A percentile compares a stretch with the other conserved stretches of the same genome.
Conservation (phyloP, 2,113 vertebrate species). For the Rousettus leschenaultii region DNA sequence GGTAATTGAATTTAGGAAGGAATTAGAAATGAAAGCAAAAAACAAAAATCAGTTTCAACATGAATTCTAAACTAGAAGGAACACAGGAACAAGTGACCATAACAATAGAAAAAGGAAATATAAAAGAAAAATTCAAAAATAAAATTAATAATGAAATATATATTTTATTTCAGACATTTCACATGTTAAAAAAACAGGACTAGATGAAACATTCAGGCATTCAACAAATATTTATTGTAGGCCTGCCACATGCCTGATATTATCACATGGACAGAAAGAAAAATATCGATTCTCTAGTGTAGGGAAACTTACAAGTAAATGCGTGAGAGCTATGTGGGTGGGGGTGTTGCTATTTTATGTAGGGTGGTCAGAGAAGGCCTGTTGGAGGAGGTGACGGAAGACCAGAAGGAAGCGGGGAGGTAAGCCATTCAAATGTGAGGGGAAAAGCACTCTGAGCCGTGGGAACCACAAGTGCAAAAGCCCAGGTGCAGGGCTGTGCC, state of each 20-base stretch:
- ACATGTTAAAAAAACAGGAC: neutral
- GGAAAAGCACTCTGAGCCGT: neutral
- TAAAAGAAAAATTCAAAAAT: neutral
- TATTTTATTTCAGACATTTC: neutral
- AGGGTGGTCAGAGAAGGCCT: neutral
- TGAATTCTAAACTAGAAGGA: neutral
- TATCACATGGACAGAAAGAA: neutral
- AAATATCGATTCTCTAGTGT: neutral
- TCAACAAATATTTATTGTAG: neutral
- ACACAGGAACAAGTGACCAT: neutral
- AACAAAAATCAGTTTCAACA: neutral
- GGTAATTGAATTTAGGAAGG: neutral
- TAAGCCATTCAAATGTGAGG: neutral
- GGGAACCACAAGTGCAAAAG: no score
- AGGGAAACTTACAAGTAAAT: neutral
- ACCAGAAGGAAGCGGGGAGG: neutral
- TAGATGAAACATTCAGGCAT: neutral
- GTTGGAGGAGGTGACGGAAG: neutral
- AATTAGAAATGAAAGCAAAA: neutral
- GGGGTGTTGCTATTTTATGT: neutral
- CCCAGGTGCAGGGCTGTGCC: neutral
- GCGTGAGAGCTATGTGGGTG: neutral
- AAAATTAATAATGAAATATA: neutral
- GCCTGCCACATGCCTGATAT: neutral
- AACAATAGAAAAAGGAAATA: neutral